These are phyloP conservation scores for Drosophila monieri DNA, from an alignment of 2,888 invertebrate genomes.

Conservation along the genomic window DNA sequence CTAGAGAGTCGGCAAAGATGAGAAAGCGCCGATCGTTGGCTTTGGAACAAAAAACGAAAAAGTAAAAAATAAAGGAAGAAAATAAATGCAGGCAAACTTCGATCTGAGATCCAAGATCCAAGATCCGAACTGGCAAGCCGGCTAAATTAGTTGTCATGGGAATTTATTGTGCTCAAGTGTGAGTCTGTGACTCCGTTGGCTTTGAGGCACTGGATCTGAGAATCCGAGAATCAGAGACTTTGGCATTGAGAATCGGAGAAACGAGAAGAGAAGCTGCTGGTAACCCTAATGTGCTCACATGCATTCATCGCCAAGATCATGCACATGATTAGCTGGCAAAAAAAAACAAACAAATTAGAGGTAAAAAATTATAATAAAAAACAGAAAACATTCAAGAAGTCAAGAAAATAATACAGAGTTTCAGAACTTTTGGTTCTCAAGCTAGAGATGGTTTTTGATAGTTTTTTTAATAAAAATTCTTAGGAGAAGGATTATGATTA, in stretches of 20 bases:
- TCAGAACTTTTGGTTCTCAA: slow-evolving; percentile 31
- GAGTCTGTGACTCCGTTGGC: slow-evolving; percentile 15
- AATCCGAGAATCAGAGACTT: slow-evolving; percentile 3
- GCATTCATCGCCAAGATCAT: slow-evolving; percentile 53
- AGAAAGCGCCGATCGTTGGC: slow-evolving; percentile 45
- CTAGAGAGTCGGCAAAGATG: slow-evolving; percentile 72
- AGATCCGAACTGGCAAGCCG: slow-evolving; percentile 48
- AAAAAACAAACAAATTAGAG: slow-evolving; percentile 3
- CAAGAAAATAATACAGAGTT: slow-evolving; percentile 13
- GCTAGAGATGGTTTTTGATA: slow-evolving; percentile 14
- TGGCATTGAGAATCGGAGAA: slow-evolving; percentile 6
- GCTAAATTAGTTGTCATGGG: slow-evolving; percentile 79
- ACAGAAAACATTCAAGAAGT: slow-evolving; percentile 6
- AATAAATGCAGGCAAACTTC: slow-evolving; percentile 49
- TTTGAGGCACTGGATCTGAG: neutral
- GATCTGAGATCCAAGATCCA: slow-evolving; percentile 29
- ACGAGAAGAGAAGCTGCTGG: slow-evolving; percentile 20
- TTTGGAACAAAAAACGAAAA: neutral
- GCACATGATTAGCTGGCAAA: slow-evolving; percentile 67
- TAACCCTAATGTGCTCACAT: slow-evolving; percentile 40
- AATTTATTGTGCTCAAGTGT: slow-evolving; percentile 75
- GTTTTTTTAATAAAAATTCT: too few relatives aligned
- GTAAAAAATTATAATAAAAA: neutral
- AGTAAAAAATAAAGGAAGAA: neutral
- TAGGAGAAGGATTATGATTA: too few relatives aligned